Evolutionary conservation across 64 coral and sea anemone genomes (phyloP).

Genomic region (Montipora foliosa): DNA sequence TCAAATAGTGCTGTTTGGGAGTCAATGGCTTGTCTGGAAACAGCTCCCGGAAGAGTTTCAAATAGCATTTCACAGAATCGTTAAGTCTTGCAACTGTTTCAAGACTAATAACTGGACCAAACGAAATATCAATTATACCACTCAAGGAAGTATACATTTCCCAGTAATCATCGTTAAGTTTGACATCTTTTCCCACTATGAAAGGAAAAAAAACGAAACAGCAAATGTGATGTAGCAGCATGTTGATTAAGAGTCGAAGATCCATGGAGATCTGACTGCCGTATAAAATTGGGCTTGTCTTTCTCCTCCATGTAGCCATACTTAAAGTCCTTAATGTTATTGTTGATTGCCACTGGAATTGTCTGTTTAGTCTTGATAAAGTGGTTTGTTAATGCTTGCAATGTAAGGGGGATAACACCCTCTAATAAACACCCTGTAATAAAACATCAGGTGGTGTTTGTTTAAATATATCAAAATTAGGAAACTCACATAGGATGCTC

Average conservation of each 20-base stretch:
- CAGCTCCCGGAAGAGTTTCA: slow-evolving; percentile 32
- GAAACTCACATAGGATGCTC: slow-evolving; percentile 65
- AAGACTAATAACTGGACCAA: slow-evolving; percentile 46
- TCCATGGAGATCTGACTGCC: not conserved
- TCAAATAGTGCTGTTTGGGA: slow-evolving; percentile 66
- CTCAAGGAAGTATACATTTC: slow-evolving; percentile 40
- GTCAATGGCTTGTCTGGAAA: slow-evolving; percentile 49
- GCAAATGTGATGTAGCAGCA: slow-evolving; percentile 51
- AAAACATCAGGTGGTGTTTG: slow-evolving; percentile 78
- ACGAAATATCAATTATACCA: slow-evolving; percentile 45
- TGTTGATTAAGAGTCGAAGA: slow-evolving; percentile 42
- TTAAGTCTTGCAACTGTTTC: slow-evolving; percentile 51
- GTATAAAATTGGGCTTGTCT: slow-evolving; percentile 43
- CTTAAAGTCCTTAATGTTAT: not conserved
- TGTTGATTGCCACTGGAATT: slow-evolving; percentile 8
- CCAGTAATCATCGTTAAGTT: slow-evolving; percentile 34
- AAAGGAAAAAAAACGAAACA: too few species aligned
- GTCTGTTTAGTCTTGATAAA: slow-evolving; percentile 27
- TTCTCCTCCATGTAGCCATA: slow-evolving; percentile 32
- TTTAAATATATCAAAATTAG: slow-evolving; percentile 68
- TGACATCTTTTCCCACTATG: slow-evolving; percentile 9
- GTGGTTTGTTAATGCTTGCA: slow-evolving; percentile 21
- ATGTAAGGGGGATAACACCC: slow-evolving; percentile 44
- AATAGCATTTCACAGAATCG: not conserved
- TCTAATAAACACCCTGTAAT: slow-evolving; percentile 28